Percentiles rank a stretch among this genome's conserved stretches.
These are phyloP conservation scores for Ammodytes dubius DNA, from an alignment of 2,113 vertebrate genomes.

Conservation along the genomic window DNA sequence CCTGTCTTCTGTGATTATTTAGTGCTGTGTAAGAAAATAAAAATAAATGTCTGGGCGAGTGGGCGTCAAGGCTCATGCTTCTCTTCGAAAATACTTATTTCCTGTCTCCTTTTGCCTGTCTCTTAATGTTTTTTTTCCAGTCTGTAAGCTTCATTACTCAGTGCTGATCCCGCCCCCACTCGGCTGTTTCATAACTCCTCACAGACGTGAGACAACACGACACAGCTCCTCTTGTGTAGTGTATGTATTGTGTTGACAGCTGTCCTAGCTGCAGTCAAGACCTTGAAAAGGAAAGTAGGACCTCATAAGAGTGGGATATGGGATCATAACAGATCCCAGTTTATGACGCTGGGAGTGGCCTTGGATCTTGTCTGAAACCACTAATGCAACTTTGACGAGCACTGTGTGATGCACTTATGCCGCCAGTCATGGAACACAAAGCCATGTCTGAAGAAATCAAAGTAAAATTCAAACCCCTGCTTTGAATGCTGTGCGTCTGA, in stretches of 20 bases:
- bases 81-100: conserved; percentile 63
- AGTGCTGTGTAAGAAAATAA: conserved; percentile 37
- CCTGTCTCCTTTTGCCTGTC: conserved; percentile 54
- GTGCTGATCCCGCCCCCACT: conserved; percentile 25
- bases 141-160: conserved; percentile 2
- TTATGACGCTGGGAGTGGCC: conserved; percentile 18
- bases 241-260: conserved; percentile 48
- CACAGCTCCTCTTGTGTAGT: too few relatives aligned
- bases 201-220: conserved; percentile 10
- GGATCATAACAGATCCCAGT: conserved; percentile 10
- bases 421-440: conserved; percentile 17
- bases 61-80: conserved; percentile 11
- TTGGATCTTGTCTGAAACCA: conserved; percentile 31
- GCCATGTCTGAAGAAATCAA: neutral
- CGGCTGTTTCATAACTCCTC: conserved; percentile 32
- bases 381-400: conserved; percentile 43
- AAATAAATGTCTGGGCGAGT: conserved; percentile 58
- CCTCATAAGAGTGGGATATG: neutral
- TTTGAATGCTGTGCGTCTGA: neutral
- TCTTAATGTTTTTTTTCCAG: conserved; percentile 55
- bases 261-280: conserved; percentile 7
- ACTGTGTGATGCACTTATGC: conserved; percentile 24
- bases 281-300: neutral
- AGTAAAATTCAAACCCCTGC: neutral
- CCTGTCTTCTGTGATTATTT: conserved; percentile 31